Evolutionary conservation across 2,888 invertebrate species (phyloP), one percentile per base, ranked within the genome.

Genomic region (Deilephila elpenor): DNA sequence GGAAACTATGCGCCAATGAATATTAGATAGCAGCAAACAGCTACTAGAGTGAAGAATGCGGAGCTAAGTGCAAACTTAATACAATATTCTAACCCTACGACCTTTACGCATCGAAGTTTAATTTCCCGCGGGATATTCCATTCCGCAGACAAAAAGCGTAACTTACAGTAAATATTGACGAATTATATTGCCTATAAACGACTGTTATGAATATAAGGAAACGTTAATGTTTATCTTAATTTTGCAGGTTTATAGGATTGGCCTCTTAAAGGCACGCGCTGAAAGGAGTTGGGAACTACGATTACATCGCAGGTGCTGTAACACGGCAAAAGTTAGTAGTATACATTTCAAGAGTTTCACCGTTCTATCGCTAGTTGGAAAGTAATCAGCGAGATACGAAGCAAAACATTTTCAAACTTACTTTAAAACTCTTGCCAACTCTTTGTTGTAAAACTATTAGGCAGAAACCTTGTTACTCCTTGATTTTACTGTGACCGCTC

Each of bases 71-170:
- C 51, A 60, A 59, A 79, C 77, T 80, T 82, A 82, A 80, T 86
- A 85, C 78, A 80, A 79, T 86, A 86, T 87, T 84, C 83, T 77
- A 79, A 81, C 82, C 84, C 78, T 82, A 79, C 83, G 77, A 82
- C 85, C 84, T 88, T 84, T 82, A 84, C 84, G 82, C 83, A 84
- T 86, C 82, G 81, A 78, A 79, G 79, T 84, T 82, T 89, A 89
- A 91, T 92, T 92, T 91, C 91, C 91, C 91, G 78, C 75, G 91
- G 86, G 91, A 75, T 77, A 70, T 73, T 75, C 82, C 81, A 80
- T 83, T 85, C 84, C 89, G 82, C 88, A 88, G 90, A 90, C 88
- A 86, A 86, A 83, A 82, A 79, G 78, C 79, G 78, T 76, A 82
- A 85, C 78, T 84, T 79, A 80, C 82, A 80, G 77, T 75, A 86